These are phyloP conservation scores for Saccopteryx bilineata DNA, from an alignment of 2,113 vertebrate species.

Conservation along the genomic window DNA sequence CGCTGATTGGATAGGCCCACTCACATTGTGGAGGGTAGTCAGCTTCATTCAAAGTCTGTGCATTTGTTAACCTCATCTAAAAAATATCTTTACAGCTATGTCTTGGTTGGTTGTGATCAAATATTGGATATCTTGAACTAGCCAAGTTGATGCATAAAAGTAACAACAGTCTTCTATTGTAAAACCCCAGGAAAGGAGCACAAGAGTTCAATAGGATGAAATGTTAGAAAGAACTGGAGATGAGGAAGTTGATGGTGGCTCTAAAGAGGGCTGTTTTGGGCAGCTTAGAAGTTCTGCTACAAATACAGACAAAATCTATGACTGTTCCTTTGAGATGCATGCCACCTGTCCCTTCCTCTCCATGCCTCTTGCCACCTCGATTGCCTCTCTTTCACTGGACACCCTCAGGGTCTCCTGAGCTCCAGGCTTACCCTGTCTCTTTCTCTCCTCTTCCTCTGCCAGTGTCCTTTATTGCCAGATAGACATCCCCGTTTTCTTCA, in stretches of 20 bases:
- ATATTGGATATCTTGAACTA: neutral
- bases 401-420: neutral
- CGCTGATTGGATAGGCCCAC: neutral
- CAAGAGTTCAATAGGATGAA: rapidly evolving
- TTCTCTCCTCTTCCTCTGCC: neutral
- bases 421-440: rapidly evolving
- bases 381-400: neutral
- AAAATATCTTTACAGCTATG: neutral
- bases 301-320: neutral
- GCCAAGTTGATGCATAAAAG: neutral
- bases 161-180: too few species aligned
- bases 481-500: rapidly evolving
- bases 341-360: neutral
- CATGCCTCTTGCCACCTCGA: rapidly evolving
- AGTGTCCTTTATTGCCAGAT: rapidly evolving
- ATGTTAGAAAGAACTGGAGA: neutral
- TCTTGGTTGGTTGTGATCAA: neutral
- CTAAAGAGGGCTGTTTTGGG: neutral
- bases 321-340: neutral
- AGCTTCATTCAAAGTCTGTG: neutral
- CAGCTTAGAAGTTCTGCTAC: neutral
- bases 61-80: neutral
- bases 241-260: rapidly evolving
- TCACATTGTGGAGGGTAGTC: neutral
- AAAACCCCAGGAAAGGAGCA: neutral